Conservation (phyloP, 2,797 vertebrate genomes). For the Sylvia borin region DNA sequence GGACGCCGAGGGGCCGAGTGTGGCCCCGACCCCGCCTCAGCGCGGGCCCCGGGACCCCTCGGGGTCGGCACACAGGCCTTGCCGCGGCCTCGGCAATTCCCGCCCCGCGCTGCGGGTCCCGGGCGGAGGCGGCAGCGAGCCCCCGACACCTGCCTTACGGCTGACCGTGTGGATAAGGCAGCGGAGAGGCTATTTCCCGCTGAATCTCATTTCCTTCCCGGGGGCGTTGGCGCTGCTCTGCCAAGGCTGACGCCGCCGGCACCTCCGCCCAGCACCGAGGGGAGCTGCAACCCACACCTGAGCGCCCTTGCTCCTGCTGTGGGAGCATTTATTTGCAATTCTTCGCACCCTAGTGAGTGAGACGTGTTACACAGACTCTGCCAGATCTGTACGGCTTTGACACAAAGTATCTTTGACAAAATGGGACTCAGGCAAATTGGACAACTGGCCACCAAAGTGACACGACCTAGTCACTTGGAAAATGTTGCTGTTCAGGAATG, state of each 20-base stretch:
- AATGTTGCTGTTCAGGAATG: background rate
- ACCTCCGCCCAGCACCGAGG: background rate
- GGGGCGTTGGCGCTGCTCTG: background rate
- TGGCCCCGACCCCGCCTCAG: background rate
- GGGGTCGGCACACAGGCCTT: background rate
- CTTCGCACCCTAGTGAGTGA: background rate
- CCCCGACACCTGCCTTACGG: rapidly evolving
- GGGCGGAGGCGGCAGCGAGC: background rate
- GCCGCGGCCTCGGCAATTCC: background rate
- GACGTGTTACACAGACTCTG: rapidly evolving
- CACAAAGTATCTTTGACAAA: background rate
- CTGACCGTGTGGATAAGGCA: background rate
- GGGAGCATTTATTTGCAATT: rapidly evolving
- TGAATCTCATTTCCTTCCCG: background rate
- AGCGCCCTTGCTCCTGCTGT: rapidly evolving
- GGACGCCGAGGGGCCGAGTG: background rate
- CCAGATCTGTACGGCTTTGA: rapidly evolving
- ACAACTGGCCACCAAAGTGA: background rate
- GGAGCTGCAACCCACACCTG: background rate
- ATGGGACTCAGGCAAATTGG: rapidly evolving
- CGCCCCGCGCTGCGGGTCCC: background rate
- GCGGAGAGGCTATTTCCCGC: background rate
- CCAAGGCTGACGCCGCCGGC: background rate
- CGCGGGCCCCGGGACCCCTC: background rate
- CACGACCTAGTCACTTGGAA: background rate